phyloP scores from a whole-genome alignment of 2,888 invertebrate genomes.

The Tryphoninae sp. region DNA sequence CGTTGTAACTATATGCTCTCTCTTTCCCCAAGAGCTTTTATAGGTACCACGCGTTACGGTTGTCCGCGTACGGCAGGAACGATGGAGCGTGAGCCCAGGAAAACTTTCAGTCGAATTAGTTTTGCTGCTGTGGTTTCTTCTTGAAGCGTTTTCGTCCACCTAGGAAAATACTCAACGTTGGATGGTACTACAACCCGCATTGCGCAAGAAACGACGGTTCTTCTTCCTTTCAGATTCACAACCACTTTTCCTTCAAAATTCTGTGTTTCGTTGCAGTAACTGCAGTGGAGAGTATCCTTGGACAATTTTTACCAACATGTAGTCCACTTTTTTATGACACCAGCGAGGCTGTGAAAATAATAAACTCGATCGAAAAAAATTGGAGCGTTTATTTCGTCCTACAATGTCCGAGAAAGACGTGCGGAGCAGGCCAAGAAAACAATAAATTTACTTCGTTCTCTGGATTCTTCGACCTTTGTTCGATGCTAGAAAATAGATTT shows the following conservation, averaged over 20 bases:
- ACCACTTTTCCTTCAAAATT: not conserved
- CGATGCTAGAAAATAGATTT: not conserved
- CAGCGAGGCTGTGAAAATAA: no score
- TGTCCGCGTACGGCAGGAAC: conserved; percentile 1
- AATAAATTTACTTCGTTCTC: no score
- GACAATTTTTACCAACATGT: no score
- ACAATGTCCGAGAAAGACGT: no score
- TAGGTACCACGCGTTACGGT: conserved; percentile 8
- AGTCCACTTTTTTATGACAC: no score
- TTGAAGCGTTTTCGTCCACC: not conserved
- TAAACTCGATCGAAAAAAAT: no score
- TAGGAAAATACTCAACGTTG: not conserved
- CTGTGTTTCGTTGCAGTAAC: no score
- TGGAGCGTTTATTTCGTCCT: no score
- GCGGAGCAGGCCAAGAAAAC: no score
- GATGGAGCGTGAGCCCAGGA: not conserved
- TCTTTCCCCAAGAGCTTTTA: conserved; percentile 31
- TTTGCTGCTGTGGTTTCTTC: conserved; percentile 45
- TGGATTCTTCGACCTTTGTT: no score
- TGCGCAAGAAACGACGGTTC: conserved; percentile 4
- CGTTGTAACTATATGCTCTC: not conserved
- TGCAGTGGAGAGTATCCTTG: no score
- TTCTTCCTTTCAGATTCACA: not conserved
- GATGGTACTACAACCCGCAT: not conserved
- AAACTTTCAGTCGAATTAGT: conserved; percentile 52